Base-by-base conservation (phyloP, 1,140 invertebrate genomes). In the Drosophila pectinifera region DNA sequence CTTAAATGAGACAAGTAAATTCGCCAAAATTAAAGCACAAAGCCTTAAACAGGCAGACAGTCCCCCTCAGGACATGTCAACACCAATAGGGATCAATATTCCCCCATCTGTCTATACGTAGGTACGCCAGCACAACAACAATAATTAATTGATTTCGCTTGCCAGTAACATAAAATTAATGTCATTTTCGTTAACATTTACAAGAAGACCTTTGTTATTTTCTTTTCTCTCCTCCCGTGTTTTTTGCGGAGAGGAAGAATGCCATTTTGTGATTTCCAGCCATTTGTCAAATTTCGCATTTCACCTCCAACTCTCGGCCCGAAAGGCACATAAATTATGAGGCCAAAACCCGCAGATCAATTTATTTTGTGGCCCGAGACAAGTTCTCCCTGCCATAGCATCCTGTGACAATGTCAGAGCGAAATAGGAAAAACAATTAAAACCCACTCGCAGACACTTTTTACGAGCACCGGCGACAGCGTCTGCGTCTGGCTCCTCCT, bases 281-380 rank as follows among this genome's bases (percentile, higher is more conserved):
- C 79, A 88, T 88, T 88, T 88, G 84, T 88, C 83, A 88, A 88
- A 83, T 65, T 64, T 78, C 68, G 43, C 72, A 63, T 62, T 41
- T 38, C 38, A 22, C 36, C 59, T 46, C 24, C n/a, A 13, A 18
- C 64, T 24, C 22, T 13, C 3, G 31, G 31, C 14, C 7, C 24
- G 54, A n/a, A 36, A 48, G 45, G 54, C 75, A 62, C 67, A 88
- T 88, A 89, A 88, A 88, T 88, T 88, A 88, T 89, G 76, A 80
- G 65, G 46, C 54, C 63, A 62, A 82, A 53, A 77, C 61, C 83
- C 83, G 34, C 84, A 88, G 84, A 88, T 88, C 83, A 88, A 88
- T 88, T 88, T 88, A 88, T 89, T 83, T 89, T 83, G 80, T 70
- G 56, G 70, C 79, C 31, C 70, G 78, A 79, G 73, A 75, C 80